Conservation (phyloP, 2,797 vertebrate genomes). For the Sebastes baramenuke region DNA sequence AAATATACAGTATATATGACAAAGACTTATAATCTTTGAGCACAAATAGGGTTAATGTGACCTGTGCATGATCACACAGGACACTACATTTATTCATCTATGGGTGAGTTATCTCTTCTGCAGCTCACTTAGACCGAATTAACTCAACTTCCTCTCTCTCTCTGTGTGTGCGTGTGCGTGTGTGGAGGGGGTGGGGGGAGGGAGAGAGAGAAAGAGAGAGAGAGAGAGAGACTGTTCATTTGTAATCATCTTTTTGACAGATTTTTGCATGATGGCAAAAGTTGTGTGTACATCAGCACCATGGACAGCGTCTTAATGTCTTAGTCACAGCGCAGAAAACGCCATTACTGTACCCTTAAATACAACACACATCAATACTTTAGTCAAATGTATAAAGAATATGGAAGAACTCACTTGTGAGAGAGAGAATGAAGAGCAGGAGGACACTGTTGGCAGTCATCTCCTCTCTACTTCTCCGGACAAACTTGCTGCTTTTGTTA, state of each 20-base stretch:
- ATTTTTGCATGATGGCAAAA: background rate
- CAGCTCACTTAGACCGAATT: background rate
- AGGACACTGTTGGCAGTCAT: constrained; percentile 62
- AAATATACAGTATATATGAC: too few species aligned
- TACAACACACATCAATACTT: background rate
- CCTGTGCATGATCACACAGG: background rate
- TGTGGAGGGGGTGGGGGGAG: background rate
- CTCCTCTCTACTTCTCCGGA: constrained; percentile 15
- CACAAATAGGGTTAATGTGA: background rate
- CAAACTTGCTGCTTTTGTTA: constrained; percentile 25
- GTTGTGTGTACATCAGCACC: background rate
- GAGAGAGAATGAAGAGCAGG: constrained; percentile 60
- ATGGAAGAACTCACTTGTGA: constrained; percentile 64
- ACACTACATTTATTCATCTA: background rate
- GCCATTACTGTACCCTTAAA: background rate
- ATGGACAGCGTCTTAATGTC: background rate
- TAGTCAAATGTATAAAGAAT: background rate
- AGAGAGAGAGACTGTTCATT: background rate
- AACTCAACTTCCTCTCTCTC: background rate
- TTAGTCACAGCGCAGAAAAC: too few species aligned
- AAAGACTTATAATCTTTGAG: too few species aligned
- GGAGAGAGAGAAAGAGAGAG: background rate
- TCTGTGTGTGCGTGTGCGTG: background rate
- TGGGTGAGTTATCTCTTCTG: background rate
- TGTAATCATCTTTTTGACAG: background rate